Evolutionary conservation across 1,140 invertebrate species (phyloP), one percentile per base, ranked within the genome.

Genomic region (Diachasmimorpha longicaudata): DNA sequence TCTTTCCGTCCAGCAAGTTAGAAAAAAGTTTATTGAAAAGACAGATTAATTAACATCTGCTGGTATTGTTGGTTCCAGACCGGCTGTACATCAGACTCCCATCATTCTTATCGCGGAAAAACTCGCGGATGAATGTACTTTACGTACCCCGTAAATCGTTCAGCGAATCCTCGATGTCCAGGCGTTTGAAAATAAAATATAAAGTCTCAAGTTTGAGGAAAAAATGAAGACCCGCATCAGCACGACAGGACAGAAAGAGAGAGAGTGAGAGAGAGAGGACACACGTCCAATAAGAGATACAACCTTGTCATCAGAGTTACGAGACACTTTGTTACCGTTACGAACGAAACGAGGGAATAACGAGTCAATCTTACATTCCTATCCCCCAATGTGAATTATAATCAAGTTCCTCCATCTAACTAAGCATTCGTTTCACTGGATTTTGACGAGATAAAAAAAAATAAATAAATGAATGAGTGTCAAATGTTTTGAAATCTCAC

Each of bases 281-380:
- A 16, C 10, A 37, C 14, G 25, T 46, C 46, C 14, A 48, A 42
- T 44, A 74, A 19, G 39, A 72, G 25, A 72, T 36, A 72, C 39
- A 52, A 55, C 70, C 25, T 58, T 48, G 70, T 72, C 70, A 72
- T 48, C 70, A 72, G 44, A 72, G 48, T 74, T 67, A 74, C 55
- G 55, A 66, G 63, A 74, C 55, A 74, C 25, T 74, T 74, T 74
- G 63, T 74, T 67, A 39, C 72, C 72, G 72, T 74, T 74, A 74
- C 52, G 36, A 55, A 66, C 55, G 36, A 74, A 74, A 66, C 39
- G 72, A 44, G 55, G 39, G 48, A 70, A 74, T 69, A 75, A 55
- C 73, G 31, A 75, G 73, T 75, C 55, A 69, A 75, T 75, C 55
- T 69, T 23, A 75, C 67, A 69, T 55, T 69, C 63, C 58, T 63